phyloP scores from a whole-genome alignment of 1,140 invertebrate genomes.

The Leptopilina boulardi region DNA sequence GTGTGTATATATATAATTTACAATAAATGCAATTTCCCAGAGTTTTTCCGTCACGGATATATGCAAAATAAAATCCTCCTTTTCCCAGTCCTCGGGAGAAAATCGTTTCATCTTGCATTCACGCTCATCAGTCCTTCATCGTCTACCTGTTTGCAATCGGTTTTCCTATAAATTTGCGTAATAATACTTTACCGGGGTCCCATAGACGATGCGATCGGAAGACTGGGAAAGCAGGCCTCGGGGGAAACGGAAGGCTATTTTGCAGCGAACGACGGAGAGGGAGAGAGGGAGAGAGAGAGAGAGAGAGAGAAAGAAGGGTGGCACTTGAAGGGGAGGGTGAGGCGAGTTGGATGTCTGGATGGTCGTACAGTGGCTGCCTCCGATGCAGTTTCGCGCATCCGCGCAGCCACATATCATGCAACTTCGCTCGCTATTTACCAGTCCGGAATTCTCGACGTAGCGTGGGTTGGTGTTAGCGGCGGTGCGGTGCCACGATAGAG shows the following conservation, averaged over 20 bases:
- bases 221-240: constrained; percentile 20
- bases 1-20: background rate
- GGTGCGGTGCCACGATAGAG: constrained; percentile 21
- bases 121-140: constrained; percentile 24
- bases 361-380: constrained; percentile 35
- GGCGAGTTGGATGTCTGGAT: constrained; percentile 17
- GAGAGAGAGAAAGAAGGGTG: background rate
- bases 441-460: constrained; percentile 33
- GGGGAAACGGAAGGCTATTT: constrained; percentile 34
- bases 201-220: constrained; percentile 29
- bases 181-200: constrained; percentile 32
- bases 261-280: constrained; percentile 12
- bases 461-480: background rate
- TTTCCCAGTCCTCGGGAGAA: constrained; percentile 16
- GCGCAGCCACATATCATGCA: constrained; percentile 62
- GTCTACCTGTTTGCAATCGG: constrained; percentile 27
- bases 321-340: constrained; percentile 5
- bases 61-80: background rate
- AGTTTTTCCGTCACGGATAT: background rate
- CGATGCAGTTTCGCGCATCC: constrained; percentile 63
- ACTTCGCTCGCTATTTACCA: constrained; percentile 63
- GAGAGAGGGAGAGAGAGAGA: background rate
- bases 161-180: constrained; percentile 32
- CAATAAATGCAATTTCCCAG: background rate
- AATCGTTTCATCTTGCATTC: constrained; percentile 21